A percentile compares a stretch with the other conserved stretches of the same genome.
Evolutionary conservation across 2,797 vertebrate genomes (phyloP).

Genomic region (Sebastes vulpes): DNA sequence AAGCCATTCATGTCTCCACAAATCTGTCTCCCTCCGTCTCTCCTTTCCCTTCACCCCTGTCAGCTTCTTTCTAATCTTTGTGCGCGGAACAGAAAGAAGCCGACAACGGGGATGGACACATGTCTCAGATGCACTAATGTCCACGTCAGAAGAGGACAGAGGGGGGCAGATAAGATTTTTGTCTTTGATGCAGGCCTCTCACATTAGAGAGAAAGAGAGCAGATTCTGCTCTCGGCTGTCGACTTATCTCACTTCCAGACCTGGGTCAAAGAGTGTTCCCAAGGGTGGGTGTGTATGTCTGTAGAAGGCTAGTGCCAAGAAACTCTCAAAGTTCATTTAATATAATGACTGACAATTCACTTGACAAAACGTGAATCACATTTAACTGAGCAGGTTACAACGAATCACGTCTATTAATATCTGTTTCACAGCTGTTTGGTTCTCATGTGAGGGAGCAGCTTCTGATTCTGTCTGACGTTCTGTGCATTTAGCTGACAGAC

Average conservation of each 20-base stretch:
- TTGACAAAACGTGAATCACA: slow-evolving; percentile 15
- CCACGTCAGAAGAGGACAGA: slow-evolving; percentile 44
- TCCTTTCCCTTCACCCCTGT: slow-evolving; percentile 29
- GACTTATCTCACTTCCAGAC: slow-evolving; percentile 2
- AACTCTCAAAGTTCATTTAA: slow-evolving; percentile 1
- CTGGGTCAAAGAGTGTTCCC: background rate
- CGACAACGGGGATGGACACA: slow-evolving; percentile 39
- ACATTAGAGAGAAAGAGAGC: slow-evolving; percentile 13
- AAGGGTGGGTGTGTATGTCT: background rate
- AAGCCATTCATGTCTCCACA: slow-evolving; percentile 77
- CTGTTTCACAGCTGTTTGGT: slow-evolving; percentile 29
- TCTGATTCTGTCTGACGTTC: slow-evolving; percentile 50
- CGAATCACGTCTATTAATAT: slow-evolving; percentile 22
- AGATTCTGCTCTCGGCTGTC: slow-evolving; percentile 6
- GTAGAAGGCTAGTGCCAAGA: slow-evolving; percentile 1
- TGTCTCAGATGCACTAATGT: slow-evolving; percentile 51
- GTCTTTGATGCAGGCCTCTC: slow-evolving; percentile 56
- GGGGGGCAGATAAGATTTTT: slow-evolving; percentile 35
- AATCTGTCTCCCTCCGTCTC: slow-evolving; percentile 58
- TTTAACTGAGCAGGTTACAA: slow-evolving; percentile 17
- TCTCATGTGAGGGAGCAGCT: background rate
- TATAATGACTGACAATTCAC: slow-evolving; percentile 15
- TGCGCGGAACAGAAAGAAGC: slow-evolving; percentile 40
- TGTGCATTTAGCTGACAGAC: slow-evolving; percentile 48
- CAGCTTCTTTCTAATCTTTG: slow-evolving; percentile 57